These are phyloP conservation scores for Phaedon cochleariae DNA, from an alignment of 2,888 invertebrate species.

Conservation along the genomic window DNA sequence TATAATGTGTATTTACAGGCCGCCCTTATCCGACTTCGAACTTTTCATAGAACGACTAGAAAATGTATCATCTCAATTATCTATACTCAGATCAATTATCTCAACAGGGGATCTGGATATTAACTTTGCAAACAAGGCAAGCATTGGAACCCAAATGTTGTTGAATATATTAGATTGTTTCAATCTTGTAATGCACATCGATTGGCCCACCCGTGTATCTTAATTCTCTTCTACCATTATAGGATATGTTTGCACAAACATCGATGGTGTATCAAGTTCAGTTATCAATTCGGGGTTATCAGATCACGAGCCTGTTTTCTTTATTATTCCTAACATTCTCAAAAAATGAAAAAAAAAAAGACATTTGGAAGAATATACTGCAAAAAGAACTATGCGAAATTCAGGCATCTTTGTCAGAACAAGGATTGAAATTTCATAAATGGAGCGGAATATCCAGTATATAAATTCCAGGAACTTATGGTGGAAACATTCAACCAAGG, in stretches of 20 bases:
- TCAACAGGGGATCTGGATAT: background rate
- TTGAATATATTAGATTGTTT: conserved; percentile 5
- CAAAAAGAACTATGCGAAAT: background rate
- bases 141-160: conserved; percentile 9
- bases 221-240: conserved; percentile 1
- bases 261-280: too few relatives aligned
- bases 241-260: too few relatives aligned
- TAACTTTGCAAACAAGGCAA: conserved; percentile 4
- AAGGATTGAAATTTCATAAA: too few relatives aligned
- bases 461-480: too few relatives aligned
- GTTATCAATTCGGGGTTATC: too few relatives aligned
- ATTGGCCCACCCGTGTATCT: background rate
- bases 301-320: conserved; percentile 1
- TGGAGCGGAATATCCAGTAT: too few relatives aligned
- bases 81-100: background rate
- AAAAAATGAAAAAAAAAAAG: background rate
- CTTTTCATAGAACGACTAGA: conserved; percentile 11
- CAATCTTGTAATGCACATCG: conserved; percentile 4
- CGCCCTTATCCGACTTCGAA: background rate
- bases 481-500: too few relatives aligned
- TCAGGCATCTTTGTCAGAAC: too few relatives aligned
- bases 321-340: background rate
- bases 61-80: conserved; percentile 1
- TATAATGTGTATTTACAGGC: background rate
- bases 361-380: conserved; percentile 12